phyloP scores from a whole-genome alignment of 2,888 invertebrate species.

The Meloe dianella region DNA sequence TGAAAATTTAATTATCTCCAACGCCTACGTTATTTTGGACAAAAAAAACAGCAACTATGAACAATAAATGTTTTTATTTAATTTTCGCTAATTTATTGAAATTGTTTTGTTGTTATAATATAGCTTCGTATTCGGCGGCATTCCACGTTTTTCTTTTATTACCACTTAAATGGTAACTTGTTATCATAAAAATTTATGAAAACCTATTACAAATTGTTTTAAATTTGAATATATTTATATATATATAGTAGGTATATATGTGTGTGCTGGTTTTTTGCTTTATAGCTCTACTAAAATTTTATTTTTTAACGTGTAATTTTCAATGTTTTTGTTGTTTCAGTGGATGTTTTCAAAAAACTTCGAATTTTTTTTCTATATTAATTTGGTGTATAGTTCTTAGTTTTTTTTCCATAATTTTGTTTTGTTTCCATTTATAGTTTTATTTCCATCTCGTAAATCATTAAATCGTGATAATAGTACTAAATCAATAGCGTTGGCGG shows the following conservation, averaged over 20 bases:
- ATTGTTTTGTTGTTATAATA: conserved; percentile 27
- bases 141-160: conserved; percentile 30
- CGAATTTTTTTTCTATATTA: neutral
- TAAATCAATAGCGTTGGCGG: conserved; percentile 48
- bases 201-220: conserved; percentile 32
- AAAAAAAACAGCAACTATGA: too few relatives aligned
- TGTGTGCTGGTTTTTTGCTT: conserved; percentile 12
- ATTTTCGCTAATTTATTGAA: conserved; percentile 35
- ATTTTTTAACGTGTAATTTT: conserved; percentile 14
- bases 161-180: conserved; percentile 26
- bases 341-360: neutral
- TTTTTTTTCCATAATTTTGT: neutral
- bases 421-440: conserved; percentile 15
- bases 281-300: conserved; percentile 28
- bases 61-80: conserved; percentile 32
- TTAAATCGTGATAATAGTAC: conserved; percentile 25
- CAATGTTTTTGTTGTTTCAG: neutral
- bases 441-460: conserved; percentile 27
- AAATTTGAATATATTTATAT: conserved; percentile 32
- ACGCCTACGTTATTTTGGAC: conserved; percentile 22
- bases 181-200: conserved; percentile 31
- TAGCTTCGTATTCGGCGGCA: conserved; percentile 21
- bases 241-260: neutral
- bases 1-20: conserved; percentile 24
- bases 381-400: conserved; percentile 1